Base-by-base conservation (phyloP, 2,888 invertebrate species). In the Drosophila eohydei region DNA sequence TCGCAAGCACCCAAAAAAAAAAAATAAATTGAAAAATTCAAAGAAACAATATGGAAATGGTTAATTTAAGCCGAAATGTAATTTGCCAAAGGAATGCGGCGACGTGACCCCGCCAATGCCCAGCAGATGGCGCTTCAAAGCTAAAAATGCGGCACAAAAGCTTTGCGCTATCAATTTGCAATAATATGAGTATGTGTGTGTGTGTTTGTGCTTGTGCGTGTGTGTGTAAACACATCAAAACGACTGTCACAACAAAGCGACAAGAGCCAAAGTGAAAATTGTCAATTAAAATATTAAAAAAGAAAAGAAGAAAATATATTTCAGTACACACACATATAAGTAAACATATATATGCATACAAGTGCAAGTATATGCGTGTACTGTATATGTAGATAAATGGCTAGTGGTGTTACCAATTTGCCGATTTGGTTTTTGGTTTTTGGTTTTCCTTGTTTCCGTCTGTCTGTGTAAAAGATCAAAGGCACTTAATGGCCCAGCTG, bases 191-290 rank as follows among this genome's bases (percentile, higher is more conserved):
- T 46, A 26, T 16, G 30, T 8, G 43, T 57, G 56, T 36, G 52
- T 26, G 63, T 40, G 32, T 41, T 16, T 26, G 28, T 8, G 30
- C 51, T 54, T 26, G 50, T 30, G 28, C 11, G 41, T 16, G 48
- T 50, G 54, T 55, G 43, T 44, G 86, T 59, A 84, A 83, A 88
- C 86, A 86, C 86, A 86, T 88, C 89, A 86, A 79, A 81, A 81
- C 77, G 71, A 71, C 51, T 86, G 84, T 86, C 84, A 84, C 87
- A 86, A 86, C 89, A 84, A 84, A 86, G 82, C 68, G 64, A 67
- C 14, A 46, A 50, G 60, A 56, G 65, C 59, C 71, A 86, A 81
- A 88, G 77, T 88, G 84, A 79, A 88, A 84, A 84, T 84, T 84
- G 89, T 87, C 84, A 84, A 84, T 88, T 84, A 84, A 86, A 54